Conservation (phyloP, 2,113 vertebrate genomes). For the Rhagologus leucostigma region DNA sequence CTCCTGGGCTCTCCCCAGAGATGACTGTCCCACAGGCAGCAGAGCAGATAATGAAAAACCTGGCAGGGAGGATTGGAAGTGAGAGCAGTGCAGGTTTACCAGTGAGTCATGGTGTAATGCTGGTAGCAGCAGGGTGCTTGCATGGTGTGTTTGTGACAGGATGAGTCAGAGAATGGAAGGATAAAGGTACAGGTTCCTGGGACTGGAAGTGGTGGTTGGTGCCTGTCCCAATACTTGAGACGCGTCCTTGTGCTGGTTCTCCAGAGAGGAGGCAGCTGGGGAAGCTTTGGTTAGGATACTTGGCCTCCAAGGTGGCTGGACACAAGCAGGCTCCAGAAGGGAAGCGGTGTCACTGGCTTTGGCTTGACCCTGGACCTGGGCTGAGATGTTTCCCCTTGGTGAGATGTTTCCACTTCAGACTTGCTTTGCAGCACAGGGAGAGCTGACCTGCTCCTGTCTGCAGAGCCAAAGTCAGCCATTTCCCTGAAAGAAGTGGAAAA, state of each 20-base stretch:
- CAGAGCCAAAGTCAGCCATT: not conserved
- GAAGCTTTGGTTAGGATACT: not conserved
- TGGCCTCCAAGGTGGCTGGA: not conserved
- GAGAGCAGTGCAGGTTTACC: not conserved
- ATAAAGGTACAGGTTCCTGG: not conserved
- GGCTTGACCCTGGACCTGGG: not conserved
- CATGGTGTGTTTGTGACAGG: not conserved
- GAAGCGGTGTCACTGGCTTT: not conserved
- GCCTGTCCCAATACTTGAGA: accelerated
- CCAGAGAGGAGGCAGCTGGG: not conserved
- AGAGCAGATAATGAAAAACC: conserved; percentile 5
- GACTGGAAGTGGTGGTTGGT: not conserved
- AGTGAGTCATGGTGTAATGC: not conserved
- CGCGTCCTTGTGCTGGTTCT: not conserved
- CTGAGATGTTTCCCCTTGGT: not conserved
- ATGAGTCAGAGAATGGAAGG: conserved; percentile 7
- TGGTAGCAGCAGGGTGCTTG: not conserved
- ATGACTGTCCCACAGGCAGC: not conserved
- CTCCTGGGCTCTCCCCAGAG: not conserved
- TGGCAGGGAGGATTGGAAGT: not conserved
- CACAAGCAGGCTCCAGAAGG: not conserved
- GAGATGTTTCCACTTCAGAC: not conserved
- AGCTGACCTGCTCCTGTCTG: not conserved
- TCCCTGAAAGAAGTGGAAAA: not conserved
- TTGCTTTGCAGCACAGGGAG: not conserved